phyloP scores from a whole-genome alignment of 2,113 vertebrate genomes.

The Amblyornis subalaris region DNA sequence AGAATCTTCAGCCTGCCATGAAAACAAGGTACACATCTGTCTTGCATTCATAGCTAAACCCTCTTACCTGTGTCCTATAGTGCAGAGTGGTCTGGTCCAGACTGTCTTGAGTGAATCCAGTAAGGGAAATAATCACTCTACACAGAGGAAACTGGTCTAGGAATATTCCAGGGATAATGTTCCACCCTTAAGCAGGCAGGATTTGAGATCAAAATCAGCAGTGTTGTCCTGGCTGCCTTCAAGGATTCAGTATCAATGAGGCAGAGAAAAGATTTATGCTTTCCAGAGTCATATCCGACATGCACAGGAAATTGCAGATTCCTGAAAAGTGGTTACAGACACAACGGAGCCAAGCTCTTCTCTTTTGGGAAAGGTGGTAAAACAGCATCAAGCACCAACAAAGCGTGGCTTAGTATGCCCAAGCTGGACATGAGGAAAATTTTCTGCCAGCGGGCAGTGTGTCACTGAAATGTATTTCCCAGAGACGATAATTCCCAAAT shows the following conservation, averaged over 20 bases:
- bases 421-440: neutral
- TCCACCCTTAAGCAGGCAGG: neutral
- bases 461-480: neutral
- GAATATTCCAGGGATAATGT: neutral
- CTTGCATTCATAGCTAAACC: neutral
- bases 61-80: neutral
- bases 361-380: neutral
- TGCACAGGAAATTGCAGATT: rapidly evolving
- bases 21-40: neutral
- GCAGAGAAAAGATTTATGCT: rapidly evolving
- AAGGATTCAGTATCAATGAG: neutral
- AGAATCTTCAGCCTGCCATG: neutral
- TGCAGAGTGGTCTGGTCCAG: neutral
- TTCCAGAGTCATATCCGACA: neutral
- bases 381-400: neutral
- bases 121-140: neutral
- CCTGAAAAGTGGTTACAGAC: neutral
- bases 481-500: no score
- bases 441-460: neutral
- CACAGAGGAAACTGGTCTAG: neutral
- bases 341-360: neutral
- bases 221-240: neutral
- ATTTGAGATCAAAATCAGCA: neutral
- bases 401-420: neutral
- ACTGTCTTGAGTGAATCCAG: neutral